Base-by-base conservation (phyloP, 2,888 invertebrate genomes). In the Tenthredo distinguenda region DNA sequence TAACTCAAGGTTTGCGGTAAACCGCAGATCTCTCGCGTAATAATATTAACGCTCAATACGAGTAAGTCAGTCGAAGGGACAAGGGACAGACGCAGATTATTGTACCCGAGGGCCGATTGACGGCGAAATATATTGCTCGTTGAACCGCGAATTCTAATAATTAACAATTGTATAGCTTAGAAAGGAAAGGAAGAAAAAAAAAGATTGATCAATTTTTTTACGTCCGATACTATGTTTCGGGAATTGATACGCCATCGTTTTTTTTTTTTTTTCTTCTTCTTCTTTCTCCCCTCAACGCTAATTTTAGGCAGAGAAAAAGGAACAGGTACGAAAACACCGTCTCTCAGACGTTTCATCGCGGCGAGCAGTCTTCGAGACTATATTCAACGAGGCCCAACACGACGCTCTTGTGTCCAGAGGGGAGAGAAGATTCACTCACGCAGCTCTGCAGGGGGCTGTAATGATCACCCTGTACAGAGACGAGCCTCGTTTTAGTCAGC, bases 381-480 rank as follows among this genome's bases (percentile, higher is more conserved):
- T 99, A 88, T 98, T 99, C 92, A 97, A 98, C 92, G 96, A 96
- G 2, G 95, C 95, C 0, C 96, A 97, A 2, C 99, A 99, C 92
- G 96, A 97, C 76, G 97, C 97, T 0, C 94, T 99, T 47, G 95
- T 98, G 0, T 95, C 96, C 1, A 95, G 99, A 87, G 99, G 99
- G 21, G 98, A 98, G 90, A 95, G 99, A 85, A 95, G 99, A 87
- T 96, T 99, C 89, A 97, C 97, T 2, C 98, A 99, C 94, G 96
- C 96, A 86, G 99, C 99, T 0, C 94, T 99, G 84, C 99, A 99
- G 92, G 99, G 99, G 5, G 99, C 99, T 40, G 97, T 99, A 92
- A 98, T 99, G 98, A 99, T 99, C 85, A 99, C 98, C 0, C 97
- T 99, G 93, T 99, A 99, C 94, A 95, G 99, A 74, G 99, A 99